A percentile compares a stretch with the other conserved stretches of the same genome.
Conservation (phyloP, 2,113 vertebrate genomes). For the Rana temporaria region DNA sequence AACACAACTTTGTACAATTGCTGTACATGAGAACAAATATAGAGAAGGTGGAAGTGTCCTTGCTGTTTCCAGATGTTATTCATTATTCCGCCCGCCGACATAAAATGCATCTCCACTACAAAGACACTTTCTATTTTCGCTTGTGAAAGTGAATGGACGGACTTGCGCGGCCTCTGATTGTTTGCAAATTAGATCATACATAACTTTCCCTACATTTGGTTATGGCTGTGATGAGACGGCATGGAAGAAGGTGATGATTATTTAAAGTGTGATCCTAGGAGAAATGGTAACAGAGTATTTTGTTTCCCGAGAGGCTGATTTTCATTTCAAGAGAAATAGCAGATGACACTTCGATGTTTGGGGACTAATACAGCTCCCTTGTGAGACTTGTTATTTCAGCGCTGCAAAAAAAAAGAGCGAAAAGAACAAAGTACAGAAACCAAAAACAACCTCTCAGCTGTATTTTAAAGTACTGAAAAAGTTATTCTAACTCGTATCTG, state of each 20-base stretch:
- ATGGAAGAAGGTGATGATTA: not conserved
- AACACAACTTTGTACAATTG: constrained; percentile 9
- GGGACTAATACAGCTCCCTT: constrained; percentile 14
- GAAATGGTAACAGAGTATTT: not conserved
- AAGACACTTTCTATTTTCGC: constrained; percentile 16
- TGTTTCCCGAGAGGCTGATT: constrained; percentile 8
- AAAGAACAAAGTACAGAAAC: not conserved
- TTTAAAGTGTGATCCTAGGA: constrained; percentile 11
- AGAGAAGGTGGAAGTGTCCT: not conserved
- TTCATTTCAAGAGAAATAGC: constrained; percentile 44
- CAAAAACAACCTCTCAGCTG: not conserved
- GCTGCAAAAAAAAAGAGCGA: not conserved
- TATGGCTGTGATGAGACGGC: not conserved
- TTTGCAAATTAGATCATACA: constrained; percentile 27
- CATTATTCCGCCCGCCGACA: not conserved
- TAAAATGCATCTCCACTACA: not conserved
- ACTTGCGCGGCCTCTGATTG: constrained; percentile 3
- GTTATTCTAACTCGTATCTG: not conserved
- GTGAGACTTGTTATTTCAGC: constrained; percentile 24
- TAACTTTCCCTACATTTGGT: not conserved
- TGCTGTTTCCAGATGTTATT: constrained; percentile 1
- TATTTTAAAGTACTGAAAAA: not conserved
- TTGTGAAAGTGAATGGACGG: not conserved
- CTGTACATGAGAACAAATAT: constrained; percentile 17
- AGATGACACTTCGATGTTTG: constrained; percentile 13